A percentile compares a stretch with the other conserved stretches of the same genome.
Evolutionary conservation across 1,140 invertebrate species (phyloP).

Genomic region (Agrilus planipennis): DNA sequence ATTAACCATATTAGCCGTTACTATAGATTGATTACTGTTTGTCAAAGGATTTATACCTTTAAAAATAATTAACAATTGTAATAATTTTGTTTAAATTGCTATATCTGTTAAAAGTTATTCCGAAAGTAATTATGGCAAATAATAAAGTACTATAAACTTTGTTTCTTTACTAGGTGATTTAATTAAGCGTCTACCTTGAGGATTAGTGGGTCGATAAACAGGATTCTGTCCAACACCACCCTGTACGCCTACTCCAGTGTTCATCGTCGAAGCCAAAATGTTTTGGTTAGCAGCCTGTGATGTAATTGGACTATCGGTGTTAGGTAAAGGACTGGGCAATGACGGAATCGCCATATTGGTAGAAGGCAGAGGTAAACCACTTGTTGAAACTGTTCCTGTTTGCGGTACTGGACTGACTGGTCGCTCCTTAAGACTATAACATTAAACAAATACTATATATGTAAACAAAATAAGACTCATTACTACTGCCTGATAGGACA

Average conservation of each 20-base stretch:
- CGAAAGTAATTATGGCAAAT: too few relatives aligned
- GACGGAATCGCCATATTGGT: slow-evolving; percentile 29
- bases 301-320: slow-evolving; percentile 43
- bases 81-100: background rate
- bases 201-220: slow-evolving; percentile 19
- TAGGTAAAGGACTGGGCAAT: slow-evolving; percentile 43
- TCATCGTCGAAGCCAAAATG: slow-evolving; percentile 21
- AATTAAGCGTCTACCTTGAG: too few relatives aligned
- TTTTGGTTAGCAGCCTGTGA: slow-evolving; percentile 18
- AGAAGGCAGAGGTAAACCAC: slow-evolving; percentile 6
- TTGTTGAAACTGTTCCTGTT: slow-evolving; percentile 25
- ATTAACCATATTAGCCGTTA: slow-evolving; percentile 9
- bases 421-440: slow-evolving; percentile 60
- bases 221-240: slow-evolving; percentile 22
- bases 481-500: too few relatives aligned
- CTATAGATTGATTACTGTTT: slow-evolving; percentile 15
- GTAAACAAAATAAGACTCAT: too few relatives aligned
- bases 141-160: too few relatives aligned
- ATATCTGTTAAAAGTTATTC: too few relatives aligned
- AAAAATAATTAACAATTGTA: background rate
- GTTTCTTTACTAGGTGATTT: too few relatives aligned
- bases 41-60: slow-evolving; percentile 9
- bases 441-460: too few relatives aligned
- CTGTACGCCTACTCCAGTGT: slow-evolving; percentile 16
- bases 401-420: slow-evolving; percentile 58